phyloP scores from a whole-genome alignment of 1,140 invertebrate species.

The Metopolophium dirhodum region DNA sequence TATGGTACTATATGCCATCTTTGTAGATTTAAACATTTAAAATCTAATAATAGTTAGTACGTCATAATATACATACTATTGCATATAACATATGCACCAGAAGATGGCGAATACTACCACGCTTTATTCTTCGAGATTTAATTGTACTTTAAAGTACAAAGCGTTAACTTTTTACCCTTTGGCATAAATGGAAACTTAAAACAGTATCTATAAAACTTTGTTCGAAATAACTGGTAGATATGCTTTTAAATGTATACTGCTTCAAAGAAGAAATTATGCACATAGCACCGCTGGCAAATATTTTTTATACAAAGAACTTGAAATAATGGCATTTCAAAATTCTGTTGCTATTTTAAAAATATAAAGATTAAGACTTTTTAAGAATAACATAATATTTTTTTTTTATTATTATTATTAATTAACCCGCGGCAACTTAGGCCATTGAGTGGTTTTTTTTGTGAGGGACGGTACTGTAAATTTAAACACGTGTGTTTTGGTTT shows the following conservation, averaged over 20 bases:
- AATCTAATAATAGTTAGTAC: too few species aligned
- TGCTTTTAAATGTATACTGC: not conserved
- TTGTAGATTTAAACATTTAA: not conserved
- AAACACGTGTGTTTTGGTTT: too few species aligned
- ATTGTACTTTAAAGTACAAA: not conserved
- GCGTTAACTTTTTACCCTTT: conserved; percentile 22
- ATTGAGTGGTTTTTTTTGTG: too few species aligned
- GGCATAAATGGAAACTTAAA: conserved; percentile 1
- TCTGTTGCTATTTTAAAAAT: too few species aligned
- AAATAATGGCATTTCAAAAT: too few species aligned
- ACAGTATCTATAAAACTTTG: conserved; percentile 1
- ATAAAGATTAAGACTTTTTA: too few species aligned
- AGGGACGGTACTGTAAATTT: too few species aligned
- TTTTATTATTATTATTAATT: too few species aligned
- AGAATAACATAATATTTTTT: too few species aligned
- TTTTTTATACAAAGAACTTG: not conserved
- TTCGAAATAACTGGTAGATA: not conserved
- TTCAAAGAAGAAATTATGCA: not conserved
- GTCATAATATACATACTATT: too few species aligned
- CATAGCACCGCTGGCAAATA: not conserved
- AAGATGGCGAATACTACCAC: not conserved
- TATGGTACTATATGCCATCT: not conserved
- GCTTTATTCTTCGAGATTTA: not conserved
- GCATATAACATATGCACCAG: not conserved
- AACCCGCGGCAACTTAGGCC: too few species aligned